A percentile compares a stretch with the other conserved stretches of the same genome.
These are phyloP conservation scores for Sebastolobus alascanus DNA, from an alignment of 2,797 vertebrate species.

Conservation along the genomic window DNA sequence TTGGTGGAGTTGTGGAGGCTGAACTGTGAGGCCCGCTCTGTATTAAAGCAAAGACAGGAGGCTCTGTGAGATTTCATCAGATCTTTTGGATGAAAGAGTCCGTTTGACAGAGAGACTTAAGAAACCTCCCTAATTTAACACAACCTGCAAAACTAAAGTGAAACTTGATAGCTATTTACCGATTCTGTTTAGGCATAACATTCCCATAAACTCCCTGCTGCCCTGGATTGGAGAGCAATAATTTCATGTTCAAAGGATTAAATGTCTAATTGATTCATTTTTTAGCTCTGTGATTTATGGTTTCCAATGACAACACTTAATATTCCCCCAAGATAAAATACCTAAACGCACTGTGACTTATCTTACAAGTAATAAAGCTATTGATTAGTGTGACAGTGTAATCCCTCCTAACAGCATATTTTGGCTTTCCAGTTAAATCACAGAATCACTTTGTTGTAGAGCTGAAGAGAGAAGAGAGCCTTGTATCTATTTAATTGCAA, in stretches of 20 bases:
- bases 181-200: conserved; percentile 28
- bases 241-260: conserved; percentile 24
- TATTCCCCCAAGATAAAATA: conserved; percentile 4
- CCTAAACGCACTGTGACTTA: background rate
- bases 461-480: conserved; percentile 5
- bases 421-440: conserved; percentile 21
- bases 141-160: conserved; percentile 35
- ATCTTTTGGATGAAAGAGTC: conserved; percentile 57
- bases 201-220: conserved; percentile 9
- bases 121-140: conserved; percentile 46
- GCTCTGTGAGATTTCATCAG: conserved; percentile 62
- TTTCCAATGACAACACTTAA: conserved; percentile 17
- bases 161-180: conserved; percentile 30
- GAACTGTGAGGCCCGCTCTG: conserved; percentile 35
- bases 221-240: background rate
- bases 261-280: conserved; percentile 14
- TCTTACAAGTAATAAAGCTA: conserved; percentile 16
- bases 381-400: conserved; percentile 20
- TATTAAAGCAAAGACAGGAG: conserved; percentile 57
- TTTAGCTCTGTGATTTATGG: conserved; percentile 12
- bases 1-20: conserved; percentile 16
- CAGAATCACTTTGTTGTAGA: background rate
- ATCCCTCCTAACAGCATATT: conserved; percentile 2
- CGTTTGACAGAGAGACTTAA: conserved; percentile 56
- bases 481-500: conserved; percentile 1